Evolutionary conservation across 2,797 vertebrate species (phyloP).

Genomic region (Gephyroberyx darwinii): DNA sequence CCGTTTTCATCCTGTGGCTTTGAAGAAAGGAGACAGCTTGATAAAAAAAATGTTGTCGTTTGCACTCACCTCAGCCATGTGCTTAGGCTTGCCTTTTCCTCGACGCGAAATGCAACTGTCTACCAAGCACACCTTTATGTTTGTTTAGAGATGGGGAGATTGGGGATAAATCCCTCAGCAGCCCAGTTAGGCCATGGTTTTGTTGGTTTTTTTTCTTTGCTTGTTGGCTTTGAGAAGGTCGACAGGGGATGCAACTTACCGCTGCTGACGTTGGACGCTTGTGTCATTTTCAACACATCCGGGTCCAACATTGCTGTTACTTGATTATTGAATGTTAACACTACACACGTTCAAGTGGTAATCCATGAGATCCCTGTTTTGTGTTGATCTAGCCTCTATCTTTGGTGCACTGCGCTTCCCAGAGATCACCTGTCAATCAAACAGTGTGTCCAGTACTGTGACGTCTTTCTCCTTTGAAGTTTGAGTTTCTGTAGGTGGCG

Average conservation of each 20-base stretch:
- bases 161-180: conserved; percentile 77
- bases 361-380: background rate
- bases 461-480: no score
- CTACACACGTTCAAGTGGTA: background rate
- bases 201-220: conserved; percentile 31
- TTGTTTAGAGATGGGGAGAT: conserved; percentile 83
- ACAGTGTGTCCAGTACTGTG: no score
- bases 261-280: conserved; percentile 40
- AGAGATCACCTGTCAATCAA: no score
- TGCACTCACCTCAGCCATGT: conserved; percentile 68
- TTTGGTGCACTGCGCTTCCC: background rate
- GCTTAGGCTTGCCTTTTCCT: conserved; percentile 78
- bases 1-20: conserved; percentile 75
- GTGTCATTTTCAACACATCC: conserved; percentile 9
- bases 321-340: background rate
- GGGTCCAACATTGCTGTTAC: background rate
- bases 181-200: conserved; percentile 48
- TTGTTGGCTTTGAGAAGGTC: conserved; percentile 47
- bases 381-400: background rate
- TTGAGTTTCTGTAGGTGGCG: no score
- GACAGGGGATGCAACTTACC: conserved; percentile 31
- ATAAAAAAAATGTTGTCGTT: conserved; percentile 71
- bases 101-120: conserved; percentile 74
- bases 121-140: conserved; percentile 79
- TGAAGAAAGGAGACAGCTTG: conserved; percentile 75